These are phyloP conservation scores for Orthochromis indermauri DNA, from an alignment of 2,113 vertebrate genomes.

Conservation along the genomic window DNA sequence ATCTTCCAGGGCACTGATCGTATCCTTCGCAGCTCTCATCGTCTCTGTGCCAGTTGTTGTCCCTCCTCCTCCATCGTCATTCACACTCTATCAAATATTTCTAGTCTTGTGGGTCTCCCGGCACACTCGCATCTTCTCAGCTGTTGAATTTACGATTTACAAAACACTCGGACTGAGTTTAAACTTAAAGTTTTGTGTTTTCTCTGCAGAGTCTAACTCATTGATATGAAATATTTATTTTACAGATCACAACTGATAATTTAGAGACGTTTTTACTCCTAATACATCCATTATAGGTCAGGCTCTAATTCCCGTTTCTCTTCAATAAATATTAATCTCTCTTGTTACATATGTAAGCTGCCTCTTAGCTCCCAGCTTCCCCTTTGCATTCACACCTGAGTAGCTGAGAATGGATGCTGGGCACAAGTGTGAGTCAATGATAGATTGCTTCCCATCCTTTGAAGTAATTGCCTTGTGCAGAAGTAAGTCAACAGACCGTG, in stretches of 20 bases:
- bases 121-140: neutral
- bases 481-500: neutral
- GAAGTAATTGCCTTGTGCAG: neutral
- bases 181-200: neutral
- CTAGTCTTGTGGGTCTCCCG: neutral
- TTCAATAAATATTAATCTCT: neutral
- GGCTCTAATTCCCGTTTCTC: neutral
- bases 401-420: neutral
- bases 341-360: neutral
- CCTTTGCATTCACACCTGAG: neutral
- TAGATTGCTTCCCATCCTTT: neutral
- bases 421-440: neutral
- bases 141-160: neutral
- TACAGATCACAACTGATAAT: neutral
- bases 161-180: neutral
- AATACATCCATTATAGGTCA: neutral
- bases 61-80: neutral
- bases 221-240: neutral
- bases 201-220: neutral
- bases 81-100: neutral
- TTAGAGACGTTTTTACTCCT: neutral
- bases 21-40: conserved; percentile 83
- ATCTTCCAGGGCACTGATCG: conserved; percentile 99
- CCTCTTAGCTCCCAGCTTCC: neutral
- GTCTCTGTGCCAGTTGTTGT: neutral